Base-by-base conservation (phyloP, 2,113 vertebrate species). In the Oenanthe melanoleuca region DNA sequence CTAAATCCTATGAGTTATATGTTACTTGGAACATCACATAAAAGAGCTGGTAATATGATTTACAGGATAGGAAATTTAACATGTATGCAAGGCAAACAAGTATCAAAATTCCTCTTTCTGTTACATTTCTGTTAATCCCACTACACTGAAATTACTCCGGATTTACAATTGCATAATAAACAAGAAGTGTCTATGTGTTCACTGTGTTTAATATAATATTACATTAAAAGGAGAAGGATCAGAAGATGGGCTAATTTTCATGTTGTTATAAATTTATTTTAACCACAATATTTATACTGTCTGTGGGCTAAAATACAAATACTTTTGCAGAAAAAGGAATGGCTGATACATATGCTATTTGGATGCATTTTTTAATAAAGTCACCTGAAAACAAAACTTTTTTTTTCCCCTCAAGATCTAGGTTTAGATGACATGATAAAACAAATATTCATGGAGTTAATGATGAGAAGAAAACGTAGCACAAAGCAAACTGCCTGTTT, bases 31-130 rank as follows among this genome's bases (percentile, higher is more conserved):
- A 96, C 66, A 88, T 94, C 93, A 69, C 55, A 88, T 90, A 93
- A 95, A 94, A 86, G 90, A 94, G 14, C 57, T 28, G 33, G 92
- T 96, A 95, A 96, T 93, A 56, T n/a, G 86, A 97, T 97, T 97
- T 96, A 84, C 52, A 79, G 90, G 64, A 95, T 69, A 88, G 77
- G 80, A 79, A 96, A 95, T 95, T 94, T 92, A 94, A 86, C 75
- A 84, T 6, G 72, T 49, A 70, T 17, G 69, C 90, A 71, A 95
- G 79, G 94, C 88, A 96, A 94, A 93, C 92, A 88, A 86, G 65
- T 26, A 90, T 45, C 55, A 92, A 87, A 92, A 93, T 91, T 90
- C 77, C 69, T 85, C 77, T 95, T 95, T 91, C 49, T 71, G 55
- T 73, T 94, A 74, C 49, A 21, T 73, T 60, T 60, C 77, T 38